Base-by-base conservation (phyloP, 2,797 vertebrate species). In the Rhynchotus rufescens region DNA sequence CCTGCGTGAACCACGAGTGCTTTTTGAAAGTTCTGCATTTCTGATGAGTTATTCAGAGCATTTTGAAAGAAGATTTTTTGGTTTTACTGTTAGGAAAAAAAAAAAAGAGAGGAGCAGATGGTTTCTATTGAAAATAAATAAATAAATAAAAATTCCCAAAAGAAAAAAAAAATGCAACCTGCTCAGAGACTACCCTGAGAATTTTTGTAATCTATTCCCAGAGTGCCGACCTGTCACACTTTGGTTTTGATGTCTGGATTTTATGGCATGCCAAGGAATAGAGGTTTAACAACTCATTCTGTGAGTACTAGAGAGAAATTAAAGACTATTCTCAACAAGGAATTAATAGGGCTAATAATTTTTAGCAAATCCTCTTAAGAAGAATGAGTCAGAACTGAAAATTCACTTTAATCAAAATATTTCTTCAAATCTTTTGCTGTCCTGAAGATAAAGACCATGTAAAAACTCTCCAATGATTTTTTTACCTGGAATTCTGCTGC, bases 1-100 rank as follows among this genome's bases (percentile, higher is more conserved):
- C 12, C 23, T 84, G 65, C 34, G 86, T 44, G 0, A 0, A 7
- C 32, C 6, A 0, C 21, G 34, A 78, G 10, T 0, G 1, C 2
- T 73, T 80, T 95, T 92, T 91, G 93, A 95, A 95, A 85, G 74
- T 76, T 72, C 44, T 66, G 76, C 67, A 30, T 87, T 94, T 94
- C 42, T 80, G 25, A 91, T 90, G 40, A 93, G 67, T 64, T 86
- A 80, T 45, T 93, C 68, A 61, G 68, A 86, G 82, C 1, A 61
- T 73, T 93, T 88, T 86, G 68, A 78, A 22, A 36, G 13, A 80
- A 44, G 26, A 51, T 5, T 56, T 83, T 42, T 80, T 61, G 17
- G 81, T 81, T 89, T 36, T 42, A 44, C 3, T n/a, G 5, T 36
- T 12, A 1, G 61, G 45, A 21, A 56, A 57, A 52, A 47, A 32